Evolutionary conservation across 2,113 vertebrate species (phyloP).

Genomic region (Myiozetetes cayanensis): DNA sequence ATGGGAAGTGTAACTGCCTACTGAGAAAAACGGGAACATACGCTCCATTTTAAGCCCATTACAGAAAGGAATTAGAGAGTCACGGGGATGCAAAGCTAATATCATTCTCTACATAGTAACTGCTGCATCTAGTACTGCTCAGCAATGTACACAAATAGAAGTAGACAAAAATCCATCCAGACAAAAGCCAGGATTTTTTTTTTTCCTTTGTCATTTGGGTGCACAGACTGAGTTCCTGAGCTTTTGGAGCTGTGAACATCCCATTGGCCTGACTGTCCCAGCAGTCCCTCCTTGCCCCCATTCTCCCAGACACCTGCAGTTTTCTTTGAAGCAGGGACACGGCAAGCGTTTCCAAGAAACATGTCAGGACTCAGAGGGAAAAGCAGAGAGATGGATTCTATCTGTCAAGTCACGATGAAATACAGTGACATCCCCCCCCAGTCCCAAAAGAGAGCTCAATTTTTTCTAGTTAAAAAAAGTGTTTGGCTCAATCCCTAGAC

Average conservation of each 20-base stretch:
- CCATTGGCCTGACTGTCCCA: not conserved
- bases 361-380: constrained; percentile 8
- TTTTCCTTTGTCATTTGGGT: not conserved
- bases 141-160: constrained; percentile 50
- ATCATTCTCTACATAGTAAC: constrained; percentile 19
- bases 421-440: not conserved
- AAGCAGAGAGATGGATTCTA: not conserved
- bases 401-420: constrained; percentile 38
- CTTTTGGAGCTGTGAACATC: not conserved
- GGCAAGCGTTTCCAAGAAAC: not conserved
- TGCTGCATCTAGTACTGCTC: constrained; percentile 22
- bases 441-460: not conserved
- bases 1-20: constrained; percentile 16
- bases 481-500: constrained; percentile 42
- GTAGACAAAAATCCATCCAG: not conserved
- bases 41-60: constrained; percentile 30
- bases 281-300: accelerated
- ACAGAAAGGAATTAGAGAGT: constrained; percentile 30
- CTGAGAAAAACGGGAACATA: constrained; percentile 47
- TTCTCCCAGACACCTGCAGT: constrained; percentile 41
- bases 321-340: constrained; percentile 7
- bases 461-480: constrained; percentile 24
- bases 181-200: not conserved
- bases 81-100: not conserved
- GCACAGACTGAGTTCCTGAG: not conserved